Conservation (phyloP, 2,888 invertebrate genomes). For the Eumerus sabulonum region DNA sequence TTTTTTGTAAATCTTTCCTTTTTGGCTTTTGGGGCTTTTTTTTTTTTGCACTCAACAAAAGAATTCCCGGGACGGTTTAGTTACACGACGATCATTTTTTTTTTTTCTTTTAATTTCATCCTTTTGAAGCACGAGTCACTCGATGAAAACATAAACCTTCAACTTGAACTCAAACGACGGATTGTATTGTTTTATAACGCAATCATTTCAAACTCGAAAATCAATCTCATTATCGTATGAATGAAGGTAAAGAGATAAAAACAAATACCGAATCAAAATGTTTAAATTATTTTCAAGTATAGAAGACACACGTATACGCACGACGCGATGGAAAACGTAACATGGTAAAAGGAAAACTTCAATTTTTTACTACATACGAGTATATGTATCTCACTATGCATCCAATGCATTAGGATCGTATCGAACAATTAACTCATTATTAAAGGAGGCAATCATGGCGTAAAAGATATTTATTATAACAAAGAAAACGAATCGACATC, state of each 20-base stretch:
- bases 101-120: conserved; percentile 69
- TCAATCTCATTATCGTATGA: conserved; percentile 39
- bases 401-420: too few species aligned
- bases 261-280: conserved; percentile 21
- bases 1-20: conserved; percentile 51
- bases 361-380: too few species aligned
- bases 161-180: conserved; percentile 62
- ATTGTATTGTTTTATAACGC: conserved; percentile 66
- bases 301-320: conserved; percentile 40
- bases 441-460: conserved; percentile 35
- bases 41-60: conserved; percentile 60
- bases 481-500: conserved; percentile 37
- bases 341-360: conserved; percentile 2
- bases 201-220: conserved; percentile 29
- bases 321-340: conserved; percentile 34
- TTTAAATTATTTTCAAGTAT: conserved; percentile 30
- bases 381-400: conserved; percentile 32
- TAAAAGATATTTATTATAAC: conserved; percentile 24
- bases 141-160: conserved; percentile 54
- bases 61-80: conserved; percentile 71
- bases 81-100: conserved; percentile 70
- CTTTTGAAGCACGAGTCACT: conserved; percentile 34
- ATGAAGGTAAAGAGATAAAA: conserved; percentile 4
- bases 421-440: conserved; percentile 53
- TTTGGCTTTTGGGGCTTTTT: conserved; percentile 38